Conservation (phyloP, 2,797 vertebrate genomes). For the Antennarius maculatus region DNA sequence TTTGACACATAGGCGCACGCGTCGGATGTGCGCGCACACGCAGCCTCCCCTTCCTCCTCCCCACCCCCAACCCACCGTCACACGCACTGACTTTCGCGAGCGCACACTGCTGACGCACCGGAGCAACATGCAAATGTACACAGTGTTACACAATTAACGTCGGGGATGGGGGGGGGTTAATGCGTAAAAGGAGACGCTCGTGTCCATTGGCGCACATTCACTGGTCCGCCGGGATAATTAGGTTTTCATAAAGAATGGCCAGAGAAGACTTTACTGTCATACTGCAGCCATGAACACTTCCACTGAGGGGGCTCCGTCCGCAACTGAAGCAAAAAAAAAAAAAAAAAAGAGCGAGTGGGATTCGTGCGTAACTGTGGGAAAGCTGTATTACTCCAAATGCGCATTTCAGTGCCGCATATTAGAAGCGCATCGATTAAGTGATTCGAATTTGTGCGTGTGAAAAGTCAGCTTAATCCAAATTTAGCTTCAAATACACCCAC, state of each 20-base stretch:
- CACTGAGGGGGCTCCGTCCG: constrained; percentile 34
- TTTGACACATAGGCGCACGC: constrained; percentile 29
- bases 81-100: constrained; percentile 6
- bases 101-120: constrained; percentile 53
- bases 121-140: constrained; percentile 45
- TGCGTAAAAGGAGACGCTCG: constrained; percentile 33
- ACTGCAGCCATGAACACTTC: constrained; percentile 52
- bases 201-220: background rate
- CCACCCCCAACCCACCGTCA: constrained; percentile 20
- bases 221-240: constrained; percentile 11
- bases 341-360: constrained; percentile 1
- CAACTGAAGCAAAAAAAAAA: constrained; percentile 26
- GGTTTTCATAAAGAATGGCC: constrained; percentile 5
- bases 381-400: constrained; percentile 46
- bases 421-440: constrained; percentile 10
- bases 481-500: background rate
- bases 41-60: background rate
- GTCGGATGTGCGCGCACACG: constrained; percentile 20
- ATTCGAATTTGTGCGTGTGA: constrained; percentile 1
- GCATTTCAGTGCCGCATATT: constrained; percentile 60
- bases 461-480: constrained; percentile 10
- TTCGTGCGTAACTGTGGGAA: constrained; percentile 39
- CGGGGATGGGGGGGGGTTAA: background rate
- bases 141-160: constrained; percentile 41
- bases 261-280: constrained; percentile 25